Percentiles rank a stretch among this genome's conserved stretches.
Evolutionary conservation across 2,888 invertebrate species (phyloP).

Genomic region (Maniola hyperantus): DNA sequence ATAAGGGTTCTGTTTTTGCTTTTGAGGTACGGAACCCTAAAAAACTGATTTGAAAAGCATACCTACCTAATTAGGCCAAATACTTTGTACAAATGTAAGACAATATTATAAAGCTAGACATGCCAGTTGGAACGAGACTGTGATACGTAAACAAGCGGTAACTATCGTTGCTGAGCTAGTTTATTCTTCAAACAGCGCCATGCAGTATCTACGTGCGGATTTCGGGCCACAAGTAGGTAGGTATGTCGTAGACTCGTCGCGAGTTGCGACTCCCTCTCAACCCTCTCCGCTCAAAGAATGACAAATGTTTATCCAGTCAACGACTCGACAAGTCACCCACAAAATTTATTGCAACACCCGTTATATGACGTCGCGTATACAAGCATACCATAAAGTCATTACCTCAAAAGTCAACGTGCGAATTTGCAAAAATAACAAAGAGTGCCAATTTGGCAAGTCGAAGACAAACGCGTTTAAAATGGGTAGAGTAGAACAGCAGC

Average conservation of each 20-base stretch:
- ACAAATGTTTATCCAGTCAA: conserved; percentile 70
- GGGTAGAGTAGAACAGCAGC: conserved; percentile 79
- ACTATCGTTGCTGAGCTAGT: conserved; percentile 63
- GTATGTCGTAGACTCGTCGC: conserved; percentile 40
- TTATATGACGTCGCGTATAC: conserved; percentile 28
- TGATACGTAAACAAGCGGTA: conserved; percentile 67
- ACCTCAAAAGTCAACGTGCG: conserved; percentile 57
- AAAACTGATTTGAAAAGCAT: neutral
- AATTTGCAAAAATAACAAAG: conserved; percentile 73
- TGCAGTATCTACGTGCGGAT: conserved; percentile 42
- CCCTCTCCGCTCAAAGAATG: conserved; percentile 57
- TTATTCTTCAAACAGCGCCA: conserved; percentile 68
- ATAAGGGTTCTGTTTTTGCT: too few species aligned
- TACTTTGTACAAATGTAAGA: neutral
- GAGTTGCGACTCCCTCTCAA: conserved; percentile 49
- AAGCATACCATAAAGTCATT: conserved; percentile 35
- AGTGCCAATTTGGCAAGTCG: conserved; percentile 79
- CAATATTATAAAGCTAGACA: neutral
- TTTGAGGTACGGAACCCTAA: too few species aligned
- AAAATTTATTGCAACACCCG: conserved; percentile 32
- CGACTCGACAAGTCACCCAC: conserved; percentile 55
- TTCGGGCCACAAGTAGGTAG: conserved; percentile 39
- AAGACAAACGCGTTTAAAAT: conserved; percentile 83
- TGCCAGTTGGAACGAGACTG: conserved; percentile 3
- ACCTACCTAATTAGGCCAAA: neutral